phyloP scores from a whole-genome alignment of 2,797 vertebrate species.

The Synanceia verrucosa region DNA sequence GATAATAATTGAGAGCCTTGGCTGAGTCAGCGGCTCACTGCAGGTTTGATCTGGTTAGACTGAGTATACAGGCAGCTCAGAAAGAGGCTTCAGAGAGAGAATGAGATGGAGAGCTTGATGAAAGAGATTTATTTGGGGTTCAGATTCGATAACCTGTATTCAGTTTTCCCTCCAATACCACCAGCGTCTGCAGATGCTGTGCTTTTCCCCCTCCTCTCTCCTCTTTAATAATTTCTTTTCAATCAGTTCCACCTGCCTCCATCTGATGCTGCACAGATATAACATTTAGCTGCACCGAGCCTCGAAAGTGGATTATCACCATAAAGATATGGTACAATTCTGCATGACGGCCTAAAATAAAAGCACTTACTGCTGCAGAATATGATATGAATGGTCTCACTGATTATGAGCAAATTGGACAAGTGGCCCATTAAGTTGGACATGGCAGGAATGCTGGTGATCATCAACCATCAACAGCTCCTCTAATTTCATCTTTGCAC shows the following conservation, averaged over 20 bases:
- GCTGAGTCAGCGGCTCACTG: constrained; percentile 62
- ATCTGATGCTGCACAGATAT: constrained; percentile 68
- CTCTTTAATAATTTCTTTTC: constrained; percentile 80
- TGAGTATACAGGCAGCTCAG: constrained; percentile 42
- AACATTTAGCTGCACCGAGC: constrained; percentile 53
- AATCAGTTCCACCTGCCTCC: constrained; percentile 78
- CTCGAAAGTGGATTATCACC: constrained; percentile 68
- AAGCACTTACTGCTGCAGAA: constrained; percentile 18
- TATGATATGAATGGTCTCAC: neutral
- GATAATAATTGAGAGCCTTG: constrained; percentile 37
- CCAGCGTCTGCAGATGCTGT: constrained; percentile 65
- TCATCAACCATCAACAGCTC: neutral
- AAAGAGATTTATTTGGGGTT: constrained; percentile 80
- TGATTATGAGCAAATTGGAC: neutral
- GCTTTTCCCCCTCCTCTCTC: constrained; percentile 10
- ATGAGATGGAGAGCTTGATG: constrained; percentile 70
- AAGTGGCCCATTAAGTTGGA: neutral
- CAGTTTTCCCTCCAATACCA: constrained; percentile 63
- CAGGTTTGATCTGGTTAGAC: constrained; percentile 62
- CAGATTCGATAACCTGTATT: constrained; percentile 80
- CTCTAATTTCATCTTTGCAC: neutral
- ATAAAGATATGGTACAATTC: constrained; percentile 56
- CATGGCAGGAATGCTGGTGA: neutral
- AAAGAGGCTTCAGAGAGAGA: constrained; percentile 44
- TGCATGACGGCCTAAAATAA: constrained; percentile 37